Evolutionary conservation across 2,888 invertebrate species (phyloP).

Genomic region (Cephus rjabovi): DNA sequence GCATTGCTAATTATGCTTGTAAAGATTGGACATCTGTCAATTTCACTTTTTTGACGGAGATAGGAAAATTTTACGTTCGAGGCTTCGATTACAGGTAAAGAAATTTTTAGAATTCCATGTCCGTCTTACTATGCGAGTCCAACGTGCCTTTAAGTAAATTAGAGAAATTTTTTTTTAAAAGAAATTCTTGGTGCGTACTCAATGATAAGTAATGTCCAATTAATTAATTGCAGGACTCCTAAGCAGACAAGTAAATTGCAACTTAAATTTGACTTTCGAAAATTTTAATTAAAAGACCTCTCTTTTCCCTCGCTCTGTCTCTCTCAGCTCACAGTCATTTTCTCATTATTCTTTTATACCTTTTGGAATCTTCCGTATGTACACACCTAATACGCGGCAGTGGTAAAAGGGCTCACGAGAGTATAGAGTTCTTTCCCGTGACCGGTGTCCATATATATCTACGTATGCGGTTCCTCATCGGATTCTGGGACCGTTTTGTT

Average conservation of each 20-base stretch:
- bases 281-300: neutral
- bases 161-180: neutral
- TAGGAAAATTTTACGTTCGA: neutral
- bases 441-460: neutral
- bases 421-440: conserved; percentile 13
- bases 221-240: neutral
- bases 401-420: neutral
- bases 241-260: neutral
- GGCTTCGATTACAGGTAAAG: neutral
- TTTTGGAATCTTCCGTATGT: neutral
- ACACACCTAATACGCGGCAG: neutral
- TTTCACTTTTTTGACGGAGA: neutral
- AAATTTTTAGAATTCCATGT: neutral
- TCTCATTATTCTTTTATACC: neutral
- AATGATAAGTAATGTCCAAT: neutral
- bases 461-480: neutral
- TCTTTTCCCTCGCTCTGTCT: neutral
- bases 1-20: neutral
- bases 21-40: neutral
- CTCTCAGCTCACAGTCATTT: neutral
- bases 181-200: neutral
- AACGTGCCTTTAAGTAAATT: neutral
- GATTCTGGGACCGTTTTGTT: conserved; percentile 36
- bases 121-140: neutral
- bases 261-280: neutral